A percentile compares a stretch with the other conserved stretches of the same genome.
Conservation (phyloP, 2,888 invertebrate species). For the Agrotis puta region DNA sequence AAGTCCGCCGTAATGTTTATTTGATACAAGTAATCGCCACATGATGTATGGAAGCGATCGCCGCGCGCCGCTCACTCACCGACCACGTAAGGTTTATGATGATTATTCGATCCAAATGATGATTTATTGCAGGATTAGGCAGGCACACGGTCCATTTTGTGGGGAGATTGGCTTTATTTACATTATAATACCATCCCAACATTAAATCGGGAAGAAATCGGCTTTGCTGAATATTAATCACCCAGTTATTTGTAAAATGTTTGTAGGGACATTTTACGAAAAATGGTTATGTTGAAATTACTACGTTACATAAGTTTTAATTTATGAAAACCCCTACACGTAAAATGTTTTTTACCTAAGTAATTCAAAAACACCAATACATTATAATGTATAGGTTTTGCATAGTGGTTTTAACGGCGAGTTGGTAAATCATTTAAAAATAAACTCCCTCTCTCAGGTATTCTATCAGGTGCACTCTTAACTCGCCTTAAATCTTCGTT, state of each 20-base stretch:
- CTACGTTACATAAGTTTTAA: not conserved
- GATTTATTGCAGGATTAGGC: slow-evolving; percentile 89
- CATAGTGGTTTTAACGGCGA: too few relatives aligned
- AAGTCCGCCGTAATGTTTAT: slow-evolving; percentile 87
- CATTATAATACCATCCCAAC: slow-evolving; percentile 81
- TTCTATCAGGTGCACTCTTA: slow-evolving; percentile 30
- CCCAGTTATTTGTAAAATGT: slow-evolving; percentile 63
- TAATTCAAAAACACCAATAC: too few relatives aligned
- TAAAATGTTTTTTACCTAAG: not conserved
- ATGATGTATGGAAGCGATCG: slow-evolving; percentile 84
- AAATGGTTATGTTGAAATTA: not conserved
- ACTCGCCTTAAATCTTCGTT: slow-evolving; percentile 34
- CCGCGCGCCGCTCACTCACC: slow-evolving; percentile 72
- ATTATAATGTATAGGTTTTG: too few relatives aligned
- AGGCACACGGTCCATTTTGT: slow-evolving; percentile 85
- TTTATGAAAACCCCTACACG: not conserved
- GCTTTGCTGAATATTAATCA: slow-evolving; percentile 79
- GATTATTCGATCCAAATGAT: slow-evolving; percentile 89
- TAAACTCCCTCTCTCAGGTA: not conserved
- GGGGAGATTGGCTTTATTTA: slow-evolving; percentile 88
- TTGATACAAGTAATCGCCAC: slow-evolving; percentile 89
- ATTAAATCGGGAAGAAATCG: slow-evolving; percentile 82
- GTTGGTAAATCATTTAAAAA: too few relatives aligned
- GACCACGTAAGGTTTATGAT: slow-evolving; percentile 84
- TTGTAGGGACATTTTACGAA: slow-evolving; percentile 33